These are phyloP conservation scores for Aproaerema taeniolella DNA, from an alignment of 2,888 invertebrate species.

Conservation along the genomic window DNA sequence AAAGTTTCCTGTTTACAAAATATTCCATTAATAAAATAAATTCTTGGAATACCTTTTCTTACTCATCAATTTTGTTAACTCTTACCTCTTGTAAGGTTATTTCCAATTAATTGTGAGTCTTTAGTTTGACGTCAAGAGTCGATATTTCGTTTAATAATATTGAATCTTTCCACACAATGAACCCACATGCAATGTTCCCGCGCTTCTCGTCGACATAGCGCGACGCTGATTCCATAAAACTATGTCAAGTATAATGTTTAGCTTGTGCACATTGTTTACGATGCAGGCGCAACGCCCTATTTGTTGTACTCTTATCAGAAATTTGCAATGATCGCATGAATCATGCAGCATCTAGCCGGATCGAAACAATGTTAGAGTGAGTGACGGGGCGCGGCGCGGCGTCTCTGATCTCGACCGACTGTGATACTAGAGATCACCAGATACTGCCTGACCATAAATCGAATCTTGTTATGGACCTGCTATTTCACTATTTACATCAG, in stretches of 20 bases:
- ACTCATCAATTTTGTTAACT: conserved; percentile 11
- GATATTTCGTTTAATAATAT: conserved; percentile 23
- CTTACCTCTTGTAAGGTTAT: conserved; percentile 10
- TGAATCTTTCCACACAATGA: conserved; percentile 28
- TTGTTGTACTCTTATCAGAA: conserved; percentile 66
- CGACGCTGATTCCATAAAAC: conserved; percentile 39
- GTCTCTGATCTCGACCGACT: conserved; percentile 59
- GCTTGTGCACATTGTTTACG: conserved; percentile 48
- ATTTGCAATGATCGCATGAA: conserved; percentile 56
- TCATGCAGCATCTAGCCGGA: conserved; percentile 52
- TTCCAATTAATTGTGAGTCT: conserved; percentile 18
- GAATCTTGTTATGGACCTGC: conserved; percentile 61
- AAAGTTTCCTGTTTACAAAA: conserved; percentile 5
- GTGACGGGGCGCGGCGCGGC: conserved; percentile 58
- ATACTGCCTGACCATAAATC: conserved; percentile 65
- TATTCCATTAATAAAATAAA: not conserved
- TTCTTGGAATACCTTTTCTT: conserved; percentile 2
- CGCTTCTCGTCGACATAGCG: too few species aligned
- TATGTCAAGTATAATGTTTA: conserved; percentile 56
- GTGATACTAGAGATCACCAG: conserved; percentile 50
- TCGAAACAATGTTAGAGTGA: conserved; percentile 62
- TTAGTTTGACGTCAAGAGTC: conserved; percentile 29
- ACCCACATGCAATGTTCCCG: conserved; percentile 37
- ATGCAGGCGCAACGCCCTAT: conserved; percentile 67
- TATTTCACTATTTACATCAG: conserved; percentile 57